A percentile compares a stretch with the other conserved stretches of the same genome.
Evolutionary conservation across 2,888 invertebrate genomes (phyloP).

Genomic region (Bombylius discolor): DNA sequence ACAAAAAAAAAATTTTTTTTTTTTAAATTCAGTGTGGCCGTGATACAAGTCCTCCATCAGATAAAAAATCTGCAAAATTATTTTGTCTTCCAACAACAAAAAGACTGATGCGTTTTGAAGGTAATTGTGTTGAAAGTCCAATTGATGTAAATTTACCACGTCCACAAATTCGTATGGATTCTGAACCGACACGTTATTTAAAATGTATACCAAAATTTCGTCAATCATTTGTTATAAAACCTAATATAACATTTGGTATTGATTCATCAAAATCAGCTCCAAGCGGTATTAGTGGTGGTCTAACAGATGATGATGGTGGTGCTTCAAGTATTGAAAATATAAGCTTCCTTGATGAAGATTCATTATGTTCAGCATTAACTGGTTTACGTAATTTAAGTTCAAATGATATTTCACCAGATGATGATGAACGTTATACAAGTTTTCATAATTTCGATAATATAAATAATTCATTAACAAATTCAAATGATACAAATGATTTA

Average conservation of each 20-base stretch:
- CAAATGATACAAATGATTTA: not conserved
- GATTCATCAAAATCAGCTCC: slow-evolving; percentile 22
- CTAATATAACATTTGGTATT: slow-evolving; percentile 23
- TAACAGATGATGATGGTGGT: slow-evolving; percentile 18
- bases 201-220: slow-evolving; percentile 34
- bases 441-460: not conserved
- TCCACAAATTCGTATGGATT: slow-evolving; percentile 29
- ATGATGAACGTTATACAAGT: slow-evolving; percentile 2
- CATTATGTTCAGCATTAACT: slow-evolving; percentile 23
- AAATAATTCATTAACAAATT: not conserved
- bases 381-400: slow-evolving; percentile 16
- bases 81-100: slow-evolving; percentile 34
- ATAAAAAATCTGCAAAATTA: slow-evolving; percentile 31
- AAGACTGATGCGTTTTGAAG: slow-evolving; percentile 34
- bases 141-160: slow-evolving; percentile 32
- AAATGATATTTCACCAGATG: slow-evolving; percentile 11
- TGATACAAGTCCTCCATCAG: slow-evolving; percentile 28
- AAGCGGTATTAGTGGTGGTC: slow-evolving; percentile 15
- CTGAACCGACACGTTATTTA: slow-evolving; percentile 33
- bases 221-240: slow-evolving; percentile 28
- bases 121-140: slow-evolving; percentile 34
- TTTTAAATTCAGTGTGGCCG: slow-evolving; percentile 26
- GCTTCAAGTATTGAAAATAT: slow-evolving; percentile 31
- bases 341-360: slow-evolving; percentile 28
- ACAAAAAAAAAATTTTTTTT: not conserved